Conservation (phyloP, 2,797 vertebrate genomes). For the Sebastiscus albofasciatus region DNA sequence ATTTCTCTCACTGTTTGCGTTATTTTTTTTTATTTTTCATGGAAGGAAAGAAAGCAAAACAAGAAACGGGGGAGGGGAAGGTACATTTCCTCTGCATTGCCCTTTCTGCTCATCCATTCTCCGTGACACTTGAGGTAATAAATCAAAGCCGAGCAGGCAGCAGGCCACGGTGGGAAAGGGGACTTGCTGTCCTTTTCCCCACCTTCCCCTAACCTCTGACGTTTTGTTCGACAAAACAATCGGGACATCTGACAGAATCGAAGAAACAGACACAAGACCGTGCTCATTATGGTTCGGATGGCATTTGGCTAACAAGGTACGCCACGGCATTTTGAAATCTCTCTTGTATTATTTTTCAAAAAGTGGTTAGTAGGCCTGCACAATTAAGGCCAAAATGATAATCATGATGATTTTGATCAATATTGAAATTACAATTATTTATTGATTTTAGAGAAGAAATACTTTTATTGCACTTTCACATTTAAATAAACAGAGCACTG, state of each 20-base stretch:
- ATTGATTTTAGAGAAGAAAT: no score
- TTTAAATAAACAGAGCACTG: no score
- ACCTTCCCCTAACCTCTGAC: conserved; percentile 38
- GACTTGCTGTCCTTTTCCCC: conserved; percentile 33
- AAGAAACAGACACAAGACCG: background rate
- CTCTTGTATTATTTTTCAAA: background rate
- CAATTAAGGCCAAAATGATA: no score
- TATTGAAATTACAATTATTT: no score
- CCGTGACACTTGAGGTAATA: conserved; percentile 75
- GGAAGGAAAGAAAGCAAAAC: conserved; percentile 8
- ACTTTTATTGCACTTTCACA: no score
- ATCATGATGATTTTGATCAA: no score
- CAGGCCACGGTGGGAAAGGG: conserved; percentile 51
- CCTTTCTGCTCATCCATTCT: conserved; percentile 77
- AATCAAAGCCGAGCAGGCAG: conserved; percentile 77
- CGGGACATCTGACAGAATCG: conserved; percentile 32
- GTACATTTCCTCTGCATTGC: conserved; percentile 51
- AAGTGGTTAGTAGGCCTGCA: no score
- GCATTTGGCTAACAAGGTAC: conserved; percentile 29
- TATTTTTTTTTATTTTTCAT: background rate
- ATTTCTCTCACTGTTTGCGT: background rate
- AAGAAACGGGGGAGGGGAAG: background rate
- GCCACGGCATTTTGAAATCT: background rate
- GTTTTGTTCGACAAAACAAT: conserved; percentile 54
- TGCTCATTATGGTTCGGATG: background rate